Percentiles rank a stretch among this genome's conserved stretches.
phyloP scores from a whole-genome alignment of 1,140 invertebrate species.

The Parasteatoda tepidariorum region DNA sequence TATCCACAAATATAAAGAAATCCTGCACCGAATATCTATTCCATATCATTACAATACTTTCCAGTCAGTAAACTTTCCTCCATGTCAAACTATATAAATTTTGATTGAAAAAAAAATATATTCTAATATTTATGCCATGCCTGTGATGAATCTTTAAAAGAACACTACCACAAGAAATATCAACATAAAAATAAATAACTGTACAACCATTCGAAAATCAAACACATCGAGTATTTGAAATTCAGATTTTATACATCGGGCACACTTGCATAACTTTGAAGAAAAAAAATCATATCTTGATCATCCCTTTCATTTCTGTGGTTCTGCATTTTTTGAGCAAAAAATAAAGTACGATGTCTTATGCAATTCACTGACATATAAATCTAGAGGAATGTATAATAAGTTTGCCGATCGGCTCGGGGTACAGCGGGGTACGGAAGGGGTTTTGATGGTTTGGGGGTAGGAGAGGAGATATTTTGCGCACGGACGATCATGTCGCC shows the following conservation, averaged over 20 bases:
- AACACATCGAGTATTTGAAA: constrained; percentile 31
- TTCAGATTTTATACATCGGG: constrained; percentile 28
- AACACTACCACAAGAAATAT: neutral
- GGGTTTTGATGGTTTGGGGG: too few relatives aligned
- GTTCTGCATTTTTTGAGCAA: neutral
- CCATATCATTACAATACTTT: too few relatives aligned
- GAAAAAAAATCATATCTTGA: neutral
- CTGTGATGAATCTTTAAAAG: neutral
- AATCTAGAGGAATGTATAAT: constrained; percentile 18
- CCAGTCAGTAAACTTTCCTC: too few relatives aligned
- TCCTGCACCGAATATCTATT: neutral
- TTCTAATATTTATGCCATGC: neutral
- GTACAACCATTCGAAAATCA: constrained; percentile 9
- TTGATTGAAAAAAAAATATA: neutral
- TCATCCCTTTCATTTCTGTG: constrained; percentile 16
- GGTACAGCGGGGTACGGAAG: neutral
- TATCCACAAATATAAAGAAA: too few relatives aligned
- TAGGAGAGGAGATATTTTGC: constrained; percentile 7
- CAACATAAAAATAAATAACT: neutral
- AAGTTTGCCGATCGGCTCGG: neutral
- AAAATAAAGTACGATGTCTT: neutral
- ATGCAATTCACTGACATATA: constrained; percentile 7
- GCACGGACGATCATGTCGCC: constrained; percentile 28
- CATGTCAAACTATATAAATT: neutral
- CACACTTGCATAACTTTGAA: neutral